phyloP scores from a whole-genome alignment of 2,888 invertebrate species.

The Campopleginae sp. region DNA sequence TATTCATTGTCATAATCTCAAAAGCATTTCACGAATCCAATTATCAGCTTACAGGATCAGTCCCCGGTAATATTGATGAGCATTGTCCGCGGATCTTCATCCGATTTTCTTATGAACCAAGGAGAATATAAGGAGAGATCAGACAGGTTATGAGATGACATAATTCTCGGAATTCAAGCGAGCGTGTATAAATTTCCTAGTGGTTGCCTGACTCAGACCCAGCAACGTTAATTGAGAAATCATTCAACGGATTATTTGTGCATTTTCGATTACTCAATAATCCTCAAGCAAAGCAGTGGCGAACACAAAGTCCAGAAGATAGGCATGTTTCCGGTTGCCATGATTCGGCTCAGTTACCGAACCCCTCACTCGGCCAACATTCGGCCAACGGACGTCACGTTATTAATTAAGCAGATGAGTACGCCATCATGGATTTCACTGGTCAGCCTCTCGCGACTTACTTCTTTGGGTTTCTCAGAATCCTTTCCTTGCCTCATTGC shows the following conservation, averaged over 20 bases:
- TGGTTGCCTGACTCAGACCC: background rate
- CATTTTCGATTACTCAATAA: slow-evolving; percentile 62
- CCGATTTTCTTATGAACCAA: background rate
- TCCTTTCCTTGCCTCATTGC: slow-evolving; percentile 39
- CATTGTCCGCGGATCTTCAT: background rate
- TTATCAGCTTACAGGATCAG: background rate
- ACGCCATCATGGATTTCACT: slow-evolving; percentile 60
- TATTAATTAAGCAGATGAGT: slow-evolving; percentile 65
- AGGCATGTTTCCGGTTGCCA: slow-evolving; percentile 41
- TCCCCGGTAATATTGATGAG: background rate
- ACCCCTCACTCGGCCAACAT: slow-evolving; percentile 41
- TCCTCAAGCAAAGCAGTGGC: slow-evolving; percentile 21
- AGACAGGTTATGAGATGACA: background rate
- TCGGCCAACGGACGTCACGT: slow-evolving; percentile 46
- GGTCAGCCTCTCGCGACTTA: slow-evolving; percentile 57
- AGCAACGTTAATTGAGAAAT: background rate
- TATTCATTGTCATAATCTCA: background rate
- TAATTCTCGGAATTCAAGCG: background rate
- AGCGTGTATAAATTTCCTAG: background rate
- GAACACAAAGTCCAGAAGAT: slow-evolving; percentile 17
- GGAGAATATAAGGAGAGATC: background rate
- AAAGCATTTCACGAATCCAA: background rate
- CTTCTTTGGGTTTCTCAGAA: slow-evolving; percentile 9
- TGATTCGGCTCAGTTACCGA: slow-evolving; percentile 57
- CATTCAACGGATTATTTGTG: slow-evolving; percentile 1